These are phyloP conservation scores for Cheilosia soror DNA, from an alignment of 2,888 invertebrate species.

Conservation along the genomic window DNA sequence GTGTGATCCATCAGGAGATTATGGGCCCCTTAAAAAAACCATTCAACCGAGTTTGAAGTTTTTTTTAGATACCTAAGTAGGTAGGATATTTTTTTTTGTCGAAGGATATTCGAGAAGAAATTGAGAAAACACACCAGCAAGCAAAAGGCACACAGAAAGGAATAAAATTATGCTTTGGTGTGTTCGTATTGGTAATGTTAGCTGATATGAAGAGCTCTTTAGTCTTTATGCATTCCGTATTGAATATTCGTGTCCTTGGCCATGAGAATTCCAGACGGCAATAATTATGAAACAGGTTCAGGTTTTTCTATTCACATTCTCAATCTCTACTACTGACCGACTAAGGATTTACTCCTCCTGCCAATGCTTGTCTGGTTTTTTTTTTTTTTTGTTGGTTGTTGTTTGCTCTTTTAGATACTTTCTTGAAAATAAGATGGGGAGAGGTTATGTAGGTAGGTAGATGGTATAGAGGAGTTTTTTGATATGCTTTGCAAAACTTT, in stretches of 20 bases:
- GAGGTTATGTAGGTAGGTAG: not conserved
- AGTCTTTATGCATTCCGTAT: conserved; percentile 2
- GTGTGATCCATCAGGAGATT: conserved; percentile 23
- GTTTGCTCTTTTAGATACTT: conserved; percentile 9
- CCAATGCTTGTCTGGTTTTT: conserved; percentile 12
- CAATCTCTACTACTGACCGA: conserved; percentile 70
- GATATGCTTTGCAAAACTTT: not conserved
- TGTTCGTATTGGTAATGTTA: not conserved
- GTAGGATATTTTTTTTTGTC: conserved; percentile 1
- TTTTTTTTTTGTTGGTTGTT: not conserved
- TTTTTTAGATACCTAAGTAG: not conserved
- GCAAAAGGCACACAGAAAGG: not conserved
- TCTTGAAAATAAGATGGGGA: conserved; percentile 24
- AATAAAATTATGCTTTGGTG: too few relatives aligned
- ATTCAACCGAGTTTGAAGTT: conserved; percentile 3
- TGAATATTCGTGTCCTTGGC: conserved; percentile 44
- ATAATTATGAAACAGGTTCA: conserved; percentile 70
- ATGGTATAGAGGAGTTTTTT: conserved; percentile 5
- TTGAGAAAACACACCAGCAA: not conserved
- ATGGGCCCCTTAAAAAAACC: conserved; percentile 8
- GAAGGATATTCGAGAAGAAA: conserved; percentile 21
- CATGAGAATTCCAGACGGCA: conserved; percentile 52
- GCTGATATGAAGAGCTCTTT: conserved; percentile 7
- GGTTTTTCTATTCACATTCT: conserved; percentile 63
- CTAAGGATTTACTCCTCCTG: conserved; percentile 57